Percentiles rank a stretch among this genome's conserved stretches.
These are phyloP conservation scores for Ips typographus DNA, from an alignment of 1,140 invertebrate species.

Conservation along the genomic window DNA sequence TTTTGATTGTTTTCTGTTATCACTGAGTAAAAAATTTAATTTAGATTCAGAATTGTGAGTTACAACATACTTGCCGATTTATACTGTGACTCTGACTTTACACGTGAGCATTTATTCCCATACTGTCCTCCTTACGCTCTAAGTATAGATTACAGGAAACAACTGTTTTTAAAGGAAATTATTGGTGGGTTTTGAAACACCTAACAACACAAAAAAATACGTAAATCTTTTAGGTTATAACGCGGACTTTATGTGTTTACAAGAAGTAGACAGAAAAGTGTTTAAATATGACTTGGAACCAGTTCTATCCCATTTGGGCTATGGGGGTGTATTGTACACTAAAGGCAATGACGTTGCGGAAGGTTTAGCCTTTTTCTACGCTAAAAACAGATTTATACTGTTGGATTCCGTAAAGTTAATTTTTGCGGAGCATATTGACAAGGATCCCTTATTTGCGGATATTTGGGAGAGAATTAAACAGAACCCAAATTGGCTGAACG, in stretches of 20 bases:
- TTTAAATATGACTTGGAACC: constrained; percentile 72
- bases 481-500: constrained; percentile 63
- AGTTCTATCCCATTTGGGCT: constrained; percentile 59
- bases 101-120: constrained; percentile 71
- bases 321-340: constrained; percentile 63
- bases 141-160: constrained; percentile 83
- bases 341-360: constrained; percentile 77
- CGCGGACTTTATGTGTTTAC: constrained; percentile 85
- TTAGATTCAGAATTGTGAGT: constrained; percentile 76
- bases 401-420: constrained; percentile 40
- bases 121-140: constrained; percentile 83
- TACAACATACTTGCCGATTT: constrained; percentile 91
- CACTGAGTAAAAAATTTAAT: constrained; percentile 3
- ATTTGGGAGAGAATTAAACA: constrained; percentile 63
- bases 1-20: neutral
- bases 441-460: constrained; percentile 58
- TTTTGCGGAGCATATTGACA: constrained; percentile 58
- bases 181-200: constrained; percentile 57
- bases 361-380: constrained; percentile 79
- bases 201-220: neutral
- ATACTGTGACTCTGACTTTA: constrained; percentile 82
- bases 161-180: constrained; percentile 82
- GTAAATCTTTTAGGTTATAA: constrained; percentile 69
- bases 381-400: constrained; percentile 62
- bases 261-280: constrained; percentile 87